Conservation (phyloP, 1,140 invertebrate species). For the Berghia stephanieae region DNA sequence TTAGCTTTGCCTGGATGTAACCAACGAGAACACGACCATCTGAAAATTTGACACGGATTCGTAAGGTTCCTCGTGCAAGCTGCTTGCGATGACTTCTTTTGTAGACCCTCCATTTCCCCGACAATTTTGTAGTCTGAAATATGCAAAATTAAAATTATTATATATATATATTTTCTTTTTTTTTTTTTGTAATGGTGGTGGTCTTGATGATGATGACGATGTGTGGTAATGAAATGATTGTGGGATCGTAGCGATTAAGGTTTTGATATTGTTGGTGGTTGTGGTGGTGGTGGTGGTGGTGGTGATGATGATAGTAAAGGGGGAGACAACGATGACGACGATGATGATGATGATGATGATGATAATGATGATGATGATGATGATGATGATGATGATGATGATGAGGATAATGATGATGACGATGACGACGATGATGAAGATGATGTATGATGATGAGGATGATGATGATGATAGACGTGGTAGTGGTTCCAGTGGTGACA, state of each 20-base stretch:
- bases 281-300: no score
- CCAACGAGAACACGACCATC: conserved; percentile 33
- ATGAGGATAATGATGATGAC: not conserved
- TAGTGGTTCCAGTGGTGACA: no score
- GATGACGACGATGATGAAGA: no score
- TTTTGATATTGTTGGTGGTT: no score
- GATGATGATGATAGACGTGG: no score
- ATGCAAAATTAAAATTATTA: no score
- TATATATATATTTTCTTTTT: no score
- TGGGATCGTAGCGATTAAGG: no score
- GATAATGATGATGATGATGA: conserved; percentile 13
- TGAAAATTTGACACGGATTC: conserved; percentile 31
- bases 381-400: conserved; percentile 2
- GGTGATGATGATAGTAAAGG: no score
- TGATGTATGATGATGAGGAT: no score
- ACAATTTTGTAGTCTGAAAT: conserved; percentile 27
- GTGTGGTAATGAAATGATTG: conserved; percentile 45
- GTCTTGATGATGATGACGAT: no score
- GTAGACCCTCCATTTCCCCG: conserved; percentile 33
- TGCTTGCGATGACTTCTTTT: conserved; percentile 35
- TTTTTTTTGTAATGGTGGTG: no score
- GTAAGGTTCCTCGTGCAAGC: conserved; percentile 38
- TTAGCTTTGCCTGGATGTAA: conserved; percentile 26
- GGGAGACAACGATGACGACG: not conserved
- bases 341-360: conserved; percentile 17